Percentiles rank a stretch among this genome's conserved stretches.
Evolutionary conservation across 2,113 vertebrate genomes (phyloP).

Genomic region (Corvus hawaiiensis): DNA sequence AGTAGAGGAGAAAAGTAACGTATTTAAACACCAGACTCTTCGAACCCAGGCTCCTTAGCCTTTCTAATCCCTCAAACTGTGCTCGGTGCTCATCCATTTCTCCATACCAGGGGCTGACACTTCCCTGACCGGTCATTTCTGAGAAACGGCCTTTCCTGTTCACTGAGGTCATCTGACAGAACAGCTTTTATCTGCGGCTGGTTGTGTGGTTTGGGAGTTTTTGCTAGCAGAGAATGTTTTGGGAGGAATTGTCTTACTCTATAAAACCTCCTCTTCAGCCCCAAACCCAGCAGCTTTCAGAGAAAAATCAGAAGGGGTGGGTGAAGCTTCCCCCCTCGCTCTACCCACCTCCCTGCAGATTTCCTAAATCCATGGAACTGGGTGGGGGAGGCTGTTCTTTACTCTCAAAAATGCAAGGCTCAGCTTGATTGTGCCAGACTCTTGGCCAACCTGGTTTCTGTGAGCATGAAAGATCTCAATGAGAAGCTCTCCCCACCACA

Average conservation of each 20-base stretch:
- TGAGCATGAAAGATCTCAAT: not conserved
- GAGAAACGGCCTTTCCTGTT: not conserved
- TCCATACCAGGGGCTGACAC: not conserved
- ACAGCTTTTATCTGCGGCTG: not conserved
- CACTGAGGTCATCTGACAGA: not conserved
- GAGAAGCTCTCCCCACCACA: not conserved
- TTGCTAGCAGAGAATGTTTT: not conserved
- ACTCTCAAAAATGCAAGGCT: not conserved
- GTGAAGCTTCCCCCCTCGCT: accelerated
- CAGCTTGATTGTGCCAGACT: not conserved
- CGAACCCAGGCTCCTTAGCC: not conserved
- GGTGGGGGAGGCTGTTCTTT: not conserved
- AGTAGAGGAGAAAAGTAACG: not conserved
- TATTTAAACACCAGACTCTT: not conserved
- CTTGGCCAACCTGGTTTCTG: not conserved
- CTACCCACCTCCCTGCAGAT: not conserved
- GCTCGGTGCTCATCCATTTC: accelerated
- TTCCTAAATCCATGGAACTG: not conserved
- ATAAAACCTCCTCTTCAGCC: not conserved
- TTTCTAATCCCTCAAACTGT: not conserved
- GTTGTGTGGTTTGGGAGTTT: not conserved
- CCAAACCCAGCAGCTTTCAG: not conserved
- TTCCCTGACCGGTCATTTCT: not conserved
- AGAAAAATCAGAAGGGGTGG: not conserved
- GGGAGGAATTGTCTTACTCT: not conserved